Conservation (phyloP, 30 jellyfish, hydroid and myxozoan genomes). For the Aurelia sp. region DNA sequence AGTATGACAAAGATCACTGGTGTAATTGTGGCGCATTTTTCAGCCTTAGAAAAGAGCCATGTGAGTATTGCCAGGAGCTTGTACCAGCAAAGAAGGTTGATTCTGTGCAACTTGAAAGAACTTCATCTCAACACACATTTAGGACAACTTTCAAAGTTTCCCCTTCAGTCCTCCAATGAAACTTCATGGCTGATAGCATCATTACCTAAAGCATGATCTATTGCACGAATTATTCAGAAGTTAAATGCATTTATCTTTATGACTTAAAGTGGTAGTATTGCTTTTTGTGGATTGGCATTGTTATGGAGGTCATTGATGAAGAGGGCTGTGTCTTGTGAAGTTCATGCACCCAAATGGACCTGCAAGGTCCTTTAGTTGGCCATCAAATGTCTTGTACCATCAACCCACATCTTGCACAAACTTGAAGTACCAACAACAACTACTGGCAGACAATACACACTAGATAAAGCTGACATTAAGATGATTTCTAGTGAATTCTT, state of each 20-base stretch:
- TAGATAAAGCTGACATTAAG: no score
- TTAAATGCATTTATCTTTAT: not conserved
- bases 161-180: no score
- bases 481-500: no score
- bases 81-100: no score
- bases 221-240: not conserved
- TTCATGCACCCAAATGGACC: slow-evolving; percentile 57
- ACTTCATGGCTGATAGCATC: no score
- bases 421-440: not conserved
- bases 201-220: not conserved
- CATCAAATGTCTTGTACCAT: not conserved
- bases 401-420: not conserved
- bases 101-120: no score
- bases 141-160: no score
- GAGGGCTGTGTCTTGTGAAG: not conserved
- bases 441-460: slow-evolving; percentile 12
- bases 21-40: no score
- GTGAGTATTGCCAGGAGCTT: no score
- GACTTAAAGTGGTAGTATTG: not conserved
- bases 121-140: no score
- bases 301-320: not conserved
- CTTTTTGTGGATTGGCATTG: slow-evolving; percentile 30
- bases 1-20: no score
- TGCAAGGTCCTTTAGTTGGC: slow-evolving; percentile 12
- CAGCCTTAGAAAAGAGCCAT: no score